A percentile compares a stretch with the other conserved stretches of the same genome.
Conservation (phyloP, 2,888 invertebrate species). For the Strigamia crassipes region DNA sequence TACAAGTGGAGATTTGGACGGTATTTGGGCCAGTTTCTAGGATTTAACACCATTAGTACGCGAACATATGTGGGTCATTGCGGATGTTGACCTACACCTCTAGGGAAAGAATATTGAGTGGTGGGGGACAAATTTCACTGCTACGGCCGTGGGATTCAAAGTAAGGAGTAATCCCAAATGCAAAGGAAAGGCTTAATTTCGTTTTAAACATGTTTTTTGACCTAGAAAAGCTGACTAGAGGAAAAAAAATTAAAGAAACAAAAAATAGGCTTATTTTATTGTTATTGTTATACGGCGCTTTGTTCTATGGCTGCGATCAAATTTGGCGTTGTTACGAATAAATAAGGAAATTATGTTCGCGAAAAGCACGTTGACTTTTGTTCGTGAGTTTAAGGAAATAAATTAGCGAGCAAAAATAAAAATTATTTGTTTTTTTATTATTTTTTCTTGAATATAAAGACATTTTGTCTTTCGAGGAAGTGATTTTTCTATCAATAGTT, state of each 20-base stretch:
- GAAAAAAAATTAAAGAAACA: not conserved
- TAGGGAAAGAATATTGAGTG: not conserved
- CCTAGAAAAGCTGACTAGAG: not conserved
- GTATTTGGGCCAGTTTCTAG: not conserved
- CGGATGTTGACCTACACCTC: conserved; percentile 24
- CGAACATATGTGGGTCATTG: conserved; percentile 13
- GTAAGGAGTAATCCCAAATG: too few species aligned
- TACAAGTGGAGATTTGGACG: not conserved
- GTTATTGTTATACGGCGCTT: too few species aligned
- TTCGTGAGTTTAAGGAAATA: not conserved
- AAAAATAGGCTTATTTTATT: too few species aligned
- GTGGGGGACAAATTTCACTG: conserved; percentile 2
- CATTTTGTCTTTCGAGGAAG: too few species aligned
- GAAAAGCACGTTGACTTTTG: conserved; percentile 18
- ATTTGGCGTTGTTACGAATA: not conserved
- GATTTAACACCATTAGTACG: not conserved
- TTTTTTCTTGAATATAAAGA: too few species aligned
- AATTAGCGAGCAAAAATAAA: not conserved
- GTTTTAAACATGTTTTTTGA: not conserved
- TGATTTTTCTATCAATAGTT: not conserved
- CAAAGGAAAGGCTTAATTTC: not conserved
- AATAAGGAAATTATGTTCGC: not conserved
- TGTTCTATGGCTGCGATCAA: not conserved
- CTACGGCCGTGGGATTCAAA: not conserved
- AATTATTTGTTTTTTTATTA: not conserved